These are phyloP conservation scores for Cryptomyrus ogoouensis DNA, from an alignment of 2,113 vertebrate species.

Conservation along the genomic window DNA sequence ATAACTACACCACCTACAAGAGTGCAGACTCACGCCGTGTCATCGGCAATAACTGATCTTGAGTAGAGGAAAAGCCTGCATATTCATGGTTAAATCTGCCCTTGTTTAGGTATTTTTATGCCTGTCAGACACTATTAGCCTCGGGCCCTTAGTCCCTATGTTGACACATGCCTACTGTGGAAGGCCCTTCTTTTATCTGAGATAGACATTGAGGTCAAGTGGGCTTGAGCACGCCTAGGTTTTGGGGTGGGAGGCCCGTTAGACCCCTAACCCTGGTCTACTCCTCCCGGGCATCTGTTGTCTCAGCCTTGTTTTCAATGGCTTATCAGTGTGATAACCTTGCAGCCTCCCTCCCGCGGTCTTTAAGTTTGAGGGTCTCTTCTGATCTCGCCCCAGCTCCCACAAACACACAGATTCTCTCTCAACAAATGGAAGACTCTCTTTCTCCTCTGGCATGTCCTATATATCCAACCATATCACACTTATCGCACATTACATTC, in stretches of 20 bases:
- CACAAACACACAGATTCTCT: not conserved
- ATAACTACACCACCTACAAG: not conserved
- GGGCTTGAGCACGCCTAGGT: constrained; percentile 16
- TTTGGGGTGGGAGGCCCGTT: constrained; percentile 1
- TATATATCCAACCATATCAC: not conserved
- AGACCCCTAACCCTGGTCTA: not conserved
- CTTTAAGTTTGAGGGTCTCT: not conserved
- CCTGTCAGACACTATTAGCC: constrained; percentile 17
- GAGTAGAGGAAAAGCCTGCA: not conserved
- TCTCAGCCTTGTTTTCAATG: constrained; percentile 15
- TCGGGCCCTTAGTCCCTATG: constrained; percentile 6
- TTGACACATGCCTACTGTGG: constrained; percentile 25
- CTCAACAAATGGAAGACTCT: not conserved
- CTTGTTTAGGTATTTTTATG: constrained; percentile 18
- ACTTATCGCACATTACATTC: not conserved
- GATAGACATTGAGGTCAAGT: constrained; percentile 24
- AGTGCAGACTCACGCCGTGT: not conserved
- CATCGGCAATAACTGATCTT: not conserved
- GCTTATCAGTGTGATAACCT: constrained; percentile 23
- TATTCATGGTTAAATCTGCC: constrained; percentile 24
- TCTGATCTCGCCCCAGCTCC: not conserved
- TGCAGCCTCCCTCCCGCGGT: not conserved
- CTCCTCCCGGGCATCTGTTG: not conserved
- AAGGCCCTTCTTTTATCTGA: constrained; percentile 31
- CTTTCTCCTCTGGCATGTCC: not conserved